phyloP scores from a whole-genome alignment of 2,888 invertebrate species.

The Nudaria mundana region DNA sequence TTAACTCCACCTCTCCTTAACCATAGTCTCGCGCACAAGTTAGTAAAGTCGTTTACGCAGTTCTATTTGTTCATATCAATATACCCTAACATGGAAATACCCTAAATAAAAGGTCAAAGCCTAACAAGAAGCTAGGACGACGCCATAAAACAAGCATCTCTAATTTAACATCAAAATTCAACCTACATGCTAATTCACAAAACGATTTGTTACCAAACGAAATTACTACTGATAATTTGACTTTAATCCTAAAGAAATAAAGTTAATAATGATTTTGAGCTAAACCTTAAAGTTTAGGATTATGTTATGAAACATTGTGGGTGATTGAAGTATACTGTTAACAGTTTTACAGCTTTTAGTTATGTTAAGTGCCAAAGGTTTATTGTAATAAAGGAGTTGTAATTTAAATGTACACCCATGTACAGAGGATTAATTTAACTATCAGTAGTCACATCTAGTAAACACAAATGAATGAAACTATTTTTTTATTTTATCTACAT shows the following conservation, averaged over 20 bases:
- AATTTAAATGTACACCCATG: background rate
- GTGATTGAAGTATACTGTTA: conserved; percentile 11
- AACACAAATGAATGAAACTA: too few relatives aligned
- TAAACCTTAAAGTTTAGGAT: conserved; percentile 10
- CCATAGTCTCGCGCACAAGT: too few relatives aligned
- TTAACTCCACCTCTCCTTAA: too few relatives aligned
- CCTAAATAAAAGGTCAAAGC: conserved; percentile 11
- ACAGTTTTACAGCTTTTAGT: conserved; percentile 4
- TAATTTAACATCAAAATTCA: conserved; percentile 26
- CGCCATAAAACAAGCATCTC: conserved; percentile 39
- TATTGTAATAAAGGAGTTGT: background rate
- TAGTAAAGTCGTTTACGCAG: too few relatives aligned
- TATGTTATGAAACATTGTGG: conserved; percentile 14
- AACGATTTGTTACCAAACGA: background rate
- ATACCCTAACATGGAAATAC: too few relatives aligned
- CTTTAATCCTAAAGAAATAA: too few relatives aligned
- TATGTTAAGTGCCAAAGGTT: conserved; percentile 1
- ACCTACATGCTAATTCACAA: conserved; percentile 17
- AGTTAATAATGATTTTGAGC: too few relatives aligned
- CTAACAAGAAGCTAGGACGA: conserved; percentile 28
- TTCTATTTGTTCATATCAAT: too few relatives aligned
- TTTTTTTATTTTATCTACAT: too few relatives aligned
- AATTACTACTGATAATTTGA: too few relatives aligned
- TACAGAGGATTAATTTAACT: background rate
- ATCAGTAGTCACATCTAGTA: too few relatives aligned